These are phyloP conservation scores for Hermetia illucens DNA, from an alignment of 1,140 invertebrate species.

Conservation along the genomic window DNA sequence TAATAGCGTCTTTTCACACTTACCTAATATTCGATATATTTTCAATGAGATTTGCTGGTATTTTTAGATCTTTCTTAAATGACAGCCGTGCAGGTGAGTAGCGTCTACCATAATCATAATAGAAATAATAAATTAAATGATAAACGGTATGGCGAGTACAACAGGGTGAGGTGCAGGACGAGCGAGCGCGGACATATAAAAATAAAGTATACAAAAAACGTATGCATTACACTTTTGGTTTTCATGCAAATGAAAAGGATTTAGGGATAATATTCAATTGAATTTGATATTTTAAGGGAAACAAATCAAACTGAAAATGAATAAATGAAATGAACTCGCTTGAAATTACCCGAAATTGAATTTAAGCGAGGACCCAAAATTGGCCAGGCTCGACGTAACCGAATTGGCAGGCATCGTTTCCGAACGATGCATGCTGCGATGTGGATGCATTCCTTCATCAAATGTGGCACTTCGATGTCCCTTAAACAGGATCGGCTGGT, in stretches of 20 bases:
- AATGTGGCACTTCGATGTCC: conserved; percentile 41
- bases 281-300: conserved; percentile 3
- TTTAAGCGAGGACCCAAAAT: conserved; percentile 63
- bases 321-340: conserved; percentile 16
- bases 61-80: conserved; percentile 54
- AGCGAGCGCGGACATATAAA: no score
- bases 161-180: conserved; percentile 12
- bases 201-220: no score
- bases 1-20: conserved; percentile 29
- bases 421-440: conserved; percentile 50
- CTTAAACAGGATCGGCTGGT: conserved; percentile 40
- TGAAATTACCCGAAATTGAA: conserved; percentile 64
- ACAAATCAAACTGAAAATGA: conserved; percentile 5
- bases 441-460: conserved; percentile 36
- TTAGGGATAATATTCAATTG: conserved; percentile 2
- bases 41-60: conserved; percentile 55
- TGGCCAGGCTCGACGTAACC: conserved; percentile 59
- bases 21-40: conserved; percentile 58
- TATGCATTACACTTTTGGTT: no score
- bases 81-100: conserved; percentile 63
- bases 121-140: conserved; percentile 10
- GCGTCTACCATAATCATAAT: conserved; percentile 47
- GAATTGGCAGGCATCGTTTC: conserved; percentile 65
- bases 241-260: no score
- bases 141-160: conserved; percentile 6